Evolutionary conservation across 2,797 vertebrate genomes (phyloP).

Genomic region (Enoplosus armatus): DNA sequence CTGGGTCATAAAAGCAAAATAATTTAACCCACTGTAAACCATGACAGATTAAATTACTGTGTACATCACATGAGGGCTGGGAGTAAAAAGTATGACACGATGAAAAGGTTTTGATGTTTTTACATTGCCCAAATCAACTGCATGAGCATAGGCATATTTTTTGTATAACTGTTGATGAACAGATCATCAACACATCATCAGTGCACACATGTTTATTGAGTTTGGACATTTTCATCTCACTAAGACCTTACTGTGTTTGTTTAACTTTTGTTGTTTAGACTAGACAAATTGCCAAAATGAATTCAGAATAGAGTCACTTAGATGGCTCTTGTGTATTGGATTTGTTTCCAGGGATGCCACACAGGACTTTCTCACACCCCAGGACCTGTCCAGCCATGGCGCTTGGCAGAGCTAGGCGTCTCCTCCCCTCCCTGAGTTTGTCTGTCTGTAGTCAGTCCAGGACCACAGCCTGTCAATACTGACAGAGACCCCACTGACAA

Average conservation of each 20-base stretch:
- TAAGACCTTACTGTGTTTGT: slow-evolving; percentile 37
- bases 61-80: not conserved
- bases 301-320: slow-evolving; percentile 15
- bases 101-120: no score
- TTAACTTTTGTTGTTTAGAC: slow-evolving; percentile 40
- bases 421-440: slow-evolving; percentile 63
- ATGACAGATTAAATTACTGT: not conserved
- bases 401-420: slow-evolving; percentile 77
- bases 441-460: slow-evolving; percentile 82
- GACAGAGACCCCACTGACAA: slow-evolving; percentile 68
- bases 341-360: slow-evolving; percentile 68
- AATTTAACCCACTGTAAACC: not conserved
- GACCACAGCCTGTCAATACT: slow-evolving; percentile 74
- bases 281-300: slow-evolving; percentile 45
- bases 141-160: not conserved
- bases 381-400: slow-evolving; percentile 73
- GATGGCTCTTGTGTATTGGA: slow-evolving; percentile 37
- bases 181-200: slow-evolving; percentile 1
- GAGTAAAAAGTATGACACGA: no score
- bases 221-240: slow-evolving; percentile 7
- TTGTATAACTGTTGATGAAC: not conserved
- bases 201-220: slow-evolving; percentile 6
- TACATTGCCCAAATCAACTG: not conserved
- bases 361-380: slow-evolving; percentile 83
- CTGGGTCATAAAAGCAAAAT: slow-evolving; percentile 21